Evolutionary conservation across 1,140 invertebrate genomes (phyloP), one percentile per base, ranked within the genome.

Genomic region (Oreohelix idahoensis): DNA sequence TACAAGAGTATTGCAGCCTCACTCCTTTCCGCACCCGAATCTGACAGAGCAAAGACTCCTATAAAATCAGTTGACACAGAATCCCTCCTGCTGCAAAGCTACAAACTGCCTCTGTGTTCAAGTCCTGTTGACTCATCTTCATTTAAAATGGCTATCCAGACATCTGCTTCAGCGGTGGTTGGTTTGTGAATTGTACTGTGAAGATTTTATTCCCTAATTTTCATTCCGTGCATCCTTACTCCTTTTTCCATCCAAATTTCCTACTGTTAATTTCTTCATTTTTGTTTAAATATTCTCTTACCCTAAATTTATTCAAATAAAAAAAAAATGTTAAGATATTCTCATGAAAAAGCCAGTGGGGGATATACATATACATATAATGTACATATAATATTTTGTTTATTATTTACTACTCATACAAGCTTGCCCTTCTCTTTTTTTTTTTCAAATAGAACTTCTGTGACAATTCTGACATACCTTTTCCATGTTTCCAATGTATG

Each of bases 1-100:
- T 82, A 82, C 71, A 49, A 82, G n/a, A 82, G 71, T 36, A 82
- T 82, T 26, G 71, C 80, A n/a, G 80, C 71, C 2, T 74, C 80
- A 53, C 71, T 82, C 4, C 38, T 82, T 66, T 82, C 80, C 0
- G 49, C 70, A 0, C 80, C 80, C 2, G 49, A 73, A 29, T 63
- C n/a, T 23, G 36, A 35, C 71, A 38, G 42, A 29, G 4, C 49
- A 5, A 42, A 75, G 17, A 82, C 35, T 20, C 51, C 71, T 29
- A 38, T 10, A 26, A 29, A 51, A n/a, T n/a, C 69, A 45, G 15
- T 29, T 5, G 79, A 73, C 39, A 71, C 66, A 10, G 80, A 73
- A 8, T 32, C 26, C 32, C 42, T 75, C 26, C 15, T 81, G n/a
- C 80, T 82, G 23, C 80, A 82, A 20, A 63, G 49, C 70, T 82